Conservation (phyloP, 2,888 invertebrate genomes). For the Cataglyphis cursor region DNA sequence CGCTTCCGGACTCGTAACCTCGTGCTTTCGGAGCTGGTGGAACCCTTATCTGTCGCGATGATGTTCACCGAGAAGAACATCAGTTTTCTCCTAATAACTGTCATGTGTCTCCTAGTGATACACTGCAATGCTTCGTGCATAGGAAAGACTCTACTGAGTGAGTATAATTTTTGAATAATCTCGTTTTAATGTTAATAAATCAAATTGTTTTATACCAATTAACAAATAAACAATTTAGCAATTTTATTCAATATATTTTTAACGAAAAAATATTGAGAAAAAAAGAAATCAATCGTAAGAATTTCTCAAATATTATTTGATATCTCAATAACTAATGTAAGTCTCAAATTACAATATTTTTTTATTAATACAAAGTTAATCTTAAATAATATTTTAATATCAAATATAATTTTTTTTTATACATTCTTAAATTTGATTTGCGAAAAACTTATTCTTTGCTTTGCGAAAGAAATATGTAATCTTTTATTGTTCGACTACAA, state of each 20-base stretch:
- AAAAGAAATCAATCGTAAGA: too few relatives aligned
- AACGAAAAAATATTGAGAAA: background rate
- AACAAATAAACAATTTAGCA: background rate
- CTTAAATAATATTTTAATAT: background rate
- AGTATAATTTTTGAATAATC: slow-evolving; percentile 69
- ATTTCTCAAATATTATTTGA: background rate
- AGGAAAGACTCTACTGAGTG: slow-evolving; percentile 82
- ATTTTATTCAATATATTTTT: background rate
- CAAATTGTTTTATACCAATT: background rate
- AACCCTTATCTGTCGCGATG: background rate
- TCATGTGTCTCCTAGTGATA: slow-evolving; percentile 16
- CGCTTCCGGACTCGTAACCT: background rate
- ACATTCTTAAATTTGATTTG: background rate
- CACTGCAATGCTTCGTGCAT: slow-evolving; percentile 77
- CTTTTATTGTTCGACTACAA: background rate
- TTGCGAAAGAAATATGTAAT: background rate
- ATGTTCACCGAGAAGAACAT: background rate
- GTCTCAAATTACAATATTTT: background rate
- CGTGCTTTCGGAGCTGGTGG: background rate
- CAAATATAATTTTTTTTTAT: background rate
- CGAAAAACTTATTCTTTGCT: background rate
- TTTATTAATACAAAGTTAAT: background rate
- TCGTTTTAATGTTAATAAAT: background rate
- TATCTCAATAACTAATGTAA: background rate
- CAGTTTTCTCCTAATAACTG: background rate